Base-by-base conservation (phyloP, 2,797 vertebrate species). In the Epinephelus malabaricus region DNA sequence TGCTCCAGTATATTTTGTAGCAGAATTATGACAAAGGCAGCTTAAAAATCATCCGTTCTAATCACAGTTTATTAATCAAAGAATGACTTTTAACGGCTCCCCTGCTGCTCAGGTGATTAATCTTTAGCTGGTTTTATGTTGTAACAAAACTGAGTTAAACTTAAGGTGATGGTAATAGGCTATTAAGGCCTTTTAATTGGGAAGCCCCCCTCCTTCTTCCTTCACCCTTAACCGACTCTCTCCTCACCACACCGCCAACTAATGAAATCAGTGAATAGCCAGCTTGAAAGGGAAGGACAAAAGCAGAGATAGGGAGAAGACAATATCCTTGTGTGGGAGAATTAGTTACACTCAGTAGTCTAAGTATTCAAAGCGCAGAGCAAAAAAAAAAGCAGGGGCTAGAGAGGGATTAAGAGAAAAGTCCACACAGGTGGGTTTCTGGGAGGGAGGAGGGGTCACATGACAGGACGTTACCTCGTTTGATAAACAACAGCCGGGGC, bases 261-360 rank as follows among this genome's bases (percentile, higher is more conserved):
- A 94, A 95, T 94, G 90, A 92, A 92, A 93, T 91, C 71, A 83
- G 87, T 94, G 94, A 95, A 96, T 93, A 78, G 91, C 75, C 47
- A 47, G 86, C 86, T 91, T 90, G 87, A 94, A 92, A 90, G 88
- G 65, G 81, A 79, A 86, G 93, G 89, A 95, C 93, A 95, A 95
- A 96, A 78, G 92, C 88, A 79, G 85, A 90, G 93, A 92, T 89
- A 83, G 80, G 56, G 80, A 83, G 88, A 90, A 95, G 94, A 96
- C 95, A 96, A 95, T 95, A 93, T 95, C 94, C 91, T 95, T 91
- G 94, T 96, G 95, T 94, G 92, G 92, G 92, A 95, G 95, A 95
- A 96, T 96, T 96, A 96, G 95, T 96, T 95, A 95, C 95, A 96
- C 95, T 94, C 94, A 86, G 93, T 95, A 94, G 95, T 93, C 94